Conservation (phyloP, 2,888 invertebrate genomes). For the Scaptodrosophila latifasciaeformis region DNA sequence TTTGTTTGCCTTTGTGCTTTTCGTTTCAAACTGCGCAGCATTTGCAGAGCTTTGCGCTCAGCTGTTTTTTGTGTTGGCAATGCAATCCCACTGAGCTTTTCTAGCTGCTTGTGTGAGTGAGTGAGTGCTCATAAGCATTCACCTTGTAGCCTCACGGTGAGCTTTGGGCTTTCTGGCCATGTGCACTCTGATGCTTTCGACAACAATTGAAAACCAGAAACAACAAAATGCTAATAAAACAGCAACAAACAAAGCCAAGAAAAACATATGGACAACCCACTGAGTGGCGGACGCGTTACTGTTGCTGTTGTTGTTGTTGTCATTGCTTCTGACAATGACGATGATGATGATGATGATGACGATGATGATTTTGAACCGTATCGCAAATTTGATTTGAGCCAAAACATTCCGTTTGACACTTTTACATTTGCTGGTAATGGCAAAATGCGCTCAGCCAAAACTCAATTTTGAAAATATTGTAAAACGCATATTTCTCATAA, state of each 20-base stretch:
- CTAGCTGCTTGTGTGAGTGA: no score
- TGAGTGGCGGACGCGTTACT: no score
- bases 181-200: constrained; percentile 12
- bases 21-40: constrained; percentile 53
- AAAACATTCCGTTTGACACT: neutral
- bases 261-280: neutral
- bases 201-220: no score
- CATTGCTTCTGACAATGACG: no score
- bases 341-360: neutral
- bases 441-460: neutral
- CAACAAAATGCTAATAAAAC: no score
- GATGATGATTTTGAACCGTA: neutral
- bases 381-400: constrained; percentile 1
- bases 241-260: neutral
- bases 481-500: neutral
- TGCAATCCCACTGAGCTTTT: constrained; percentile 10
- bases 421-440: neutral
- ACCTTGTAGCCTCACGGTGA: neutral
- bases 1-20: constrained; percentile 50
- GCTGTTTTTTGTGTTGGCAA: constrained; percentile 55
- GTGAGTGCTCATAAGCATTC: no score
- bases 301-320: no score
- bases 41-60: constrained; percentile 45
- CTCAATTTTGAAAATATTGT: neutral
- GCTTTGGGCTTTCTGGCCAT: constrained; percentile 12